Base-by-base conservation (phyloP, 2,797 vertebrate genomes). In the Eleutherodactylus coqui region DNA sequence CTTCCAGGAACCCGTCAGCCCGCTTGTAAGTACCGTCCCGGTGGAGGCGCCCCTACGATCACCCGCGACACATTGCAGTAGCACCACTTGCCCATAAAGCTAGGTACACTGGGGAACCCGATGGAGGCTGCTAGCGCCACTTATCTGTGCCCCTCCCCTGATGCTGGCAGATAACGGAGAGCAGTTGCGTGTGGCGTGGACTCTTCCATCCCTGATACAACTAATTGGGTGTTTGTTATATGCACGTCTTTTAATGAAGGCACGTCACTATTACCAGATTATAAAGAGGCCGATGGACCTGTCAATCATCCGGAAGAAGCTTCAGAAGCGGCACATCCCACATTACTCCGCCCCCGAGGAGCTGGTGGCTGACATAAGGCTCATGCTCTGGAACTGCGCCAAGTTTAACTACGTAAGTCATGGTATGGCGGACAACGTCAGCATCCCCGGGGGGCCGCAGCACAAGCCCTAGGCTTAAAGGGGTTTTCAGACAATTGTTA, bases 401-500 rank as follows among this genome's bases (percentile, higher is more conserved):
- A 99, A 99, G 92, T 99, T 99, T 92, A 99, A 99, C 92, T 99
- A 99, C 53, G 98, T 99, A 93, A 93, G 97, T 96, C n/a, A n/a
- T n/a, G n/a, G n/a, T n/a, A n/a, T n/a, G n/a, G n/a, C n/a, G n/a
- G n/a, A n/a, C n/a, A n/a, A n/a, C n/a, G n/a, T n/a, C n/a, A n/a
- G n/a, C n/a, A n/a, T n/a, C n/a, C n/a, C n/a, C n/a, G n/a, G n/a
- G n/a, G n/a, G n/a, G n/a, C n/a, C n/a, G n/a, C n/a, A n/a, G n/a
- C n/a, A n/a, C n/a, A n/a, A n/a, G n/a, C n/a, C n/a, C n/a, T n/a
- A n/a, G n/a, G n/a, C n/a, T n/a, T n/a, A n/a, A n/a, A n/a, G n/a
- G n/a, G n/a, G n/a, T n/a, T n/a, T n/a, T n/a, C n/a, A n/a, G n/a
- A n/a, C n/a, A n/a, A n/a, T n/a, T n/a, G n/a, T n/a, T n/a, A n/a